Percentiles rank a stretch among this genome's conserved stretches.
phyloP scores from a whole-genome alignment of 2,113 vertebrate genomes.

The Paralichthys olivaceus region DNA sequence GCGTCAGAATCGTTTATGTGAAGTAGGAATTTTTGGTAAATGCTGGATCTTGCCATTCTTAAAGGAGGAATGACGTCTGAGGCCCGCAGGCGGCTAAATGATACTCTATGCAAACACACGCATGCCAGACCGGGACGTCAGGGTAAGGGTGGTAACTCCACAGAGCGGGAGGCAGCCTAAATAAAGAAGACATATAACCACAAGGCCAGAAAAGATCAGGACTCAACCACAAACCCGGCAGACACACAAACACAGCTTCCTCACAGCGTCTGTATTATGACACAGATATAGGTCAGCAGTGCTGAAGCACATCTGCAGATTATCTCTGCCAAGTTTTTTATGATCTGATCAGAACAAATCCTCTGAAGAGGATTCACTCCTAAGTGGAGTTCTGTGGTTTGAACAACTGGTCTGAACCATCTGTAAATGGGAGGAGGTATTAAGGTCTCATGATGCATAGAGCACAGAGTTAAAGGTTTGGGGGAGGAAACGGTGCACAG shows the following conservation, averaged over 20 bases:
- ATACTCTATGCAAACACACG: slow-evolving; percentile 21
- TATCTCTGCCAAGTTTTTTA: slow-evolving; percentile 62
- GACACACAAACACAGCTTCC: slow-evolving; percentile 7
- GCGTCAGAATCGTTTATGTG: slow-evolving; percentile 7
- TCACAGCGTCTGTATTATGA: slow-evolving; percentile 44
- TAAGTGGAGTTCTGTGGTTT: slow-evolving; percentile 26
- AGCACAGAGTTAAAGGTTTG: neutral
- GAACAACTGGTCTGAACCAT: neutral
- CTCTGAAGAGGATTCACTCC: slow-evolving; percentile 45
- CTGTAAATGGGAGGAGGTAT: slow-evolving; percentile 13
- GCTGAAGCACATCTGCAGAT: slow-evolving; percentile 67
- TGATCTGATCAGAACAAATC: slow-evolving; percentile 68
- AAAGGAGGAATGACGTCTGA: neutral
- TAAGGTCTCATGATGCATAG: slow-evolving; percentile 17
- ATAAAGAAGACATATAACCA: slow-evolving; percentile 49
- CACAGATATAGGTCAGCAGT: slow-evolving; percentile 66
- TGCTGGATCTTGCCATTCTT: neutral
- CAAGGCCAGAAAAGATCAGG: slow-evolving; percentile 19
- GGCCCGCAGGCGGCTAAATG: neutral
- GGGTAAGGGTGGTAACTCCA: slow-evolving; percentile 26
- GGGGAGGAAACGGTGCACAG: neutral
- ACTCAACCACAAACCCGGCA: slow-evolving; percentile 22
- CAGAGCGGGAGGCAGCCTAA: slow-evolving; percentile 43
- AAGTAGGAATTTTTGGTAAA: neutral
- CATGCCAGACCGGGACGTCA: slow-evolving; percentile 11